Evolutionary conservation across 2,888 invertebrate species (phyloP), one percentile per base, ranked within the genome.

Genomic region (Cynaeus angustus): DNA sequence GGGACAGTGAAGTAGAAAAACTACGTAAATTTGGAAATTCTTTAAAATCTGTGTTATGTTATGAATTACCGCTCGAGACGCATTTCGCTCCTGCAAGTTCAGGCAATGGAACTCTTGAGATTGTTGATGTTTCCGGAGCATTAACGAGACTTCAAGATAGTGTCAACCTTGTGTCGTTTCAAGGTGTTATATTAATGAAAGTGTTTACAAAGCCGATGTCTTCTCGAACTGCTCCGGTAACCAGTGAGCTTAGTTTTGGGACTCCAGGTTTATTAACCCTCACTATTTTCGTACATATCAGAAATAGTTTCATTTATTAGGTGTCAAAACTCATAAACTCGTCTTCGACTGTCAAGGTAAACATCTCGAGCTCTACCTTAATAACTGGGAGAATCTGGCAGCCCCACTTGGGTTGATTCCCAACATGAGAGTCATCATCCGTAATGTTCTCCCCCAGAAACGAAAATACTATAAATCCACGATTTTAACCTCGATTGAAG

Each of bases 331-430:
- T 4, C 55, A 56, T n/a, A 13, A 33, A 10, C n/a, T 56, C 0
- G 38, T 33, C n/a, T 56, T 56, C 37, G 33, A 41, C 6, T n/a
- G 38, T 1, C 7, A 38, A 3, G 26, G 10, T 3, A 16, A 1
- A 21, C 2, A 1, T 1, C 3, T 56, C 0, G 16, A 9, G 7
- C 4, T 56, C 3, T 56, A 56, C 38, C 37, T 56, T 2, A 56
- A 56, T 8, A 56, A 56, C 38, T 56, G 55, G 55, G 55, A 56
- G 16, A 56, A 56, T 21, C 9, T 41, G 9, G 14, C 21, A 7
- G n/a, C 13, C 2, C 55, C 55, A 3, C 21, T 38, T 41, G 33
- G 55, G 37, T 26, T 56, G 8, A 21, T 56, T 13, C 55, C 55
- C 14, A 41, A 56, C 16, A 56, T 41, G 55, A 16, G 26, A 21